Base-by-base conservation (phyloP, 2,113 vertebrate genomes). In the Cebidichthys violaceus region DNA sequence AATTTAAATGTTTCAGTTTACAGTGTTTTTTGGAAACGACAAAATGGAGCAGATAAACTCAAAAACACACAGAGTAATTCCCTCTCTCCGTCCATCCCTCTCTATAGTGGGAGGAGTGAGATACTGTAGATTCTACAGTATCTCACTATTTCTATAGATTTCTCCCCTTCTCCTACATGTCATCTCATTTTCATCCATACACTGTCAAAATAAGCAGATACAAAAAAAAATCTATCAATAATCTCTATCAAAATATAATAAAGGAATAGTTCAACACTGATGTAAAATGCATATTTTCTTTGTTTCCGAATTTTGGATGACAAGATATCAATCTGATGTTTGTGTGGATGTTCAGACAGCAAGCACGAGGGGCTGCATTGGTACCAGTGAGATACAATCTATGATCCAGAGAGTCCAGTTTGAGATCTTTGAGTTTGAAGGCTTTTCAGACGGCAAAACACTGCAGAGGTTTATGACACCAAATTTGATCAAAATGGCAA, bases 1-100 rank as follows among this genome's bases (percentile, higher is more conserved):
- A 70, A 79, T 84, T 68, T 74, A 80, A 84, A 83, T 87, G 35
- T 85, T 89, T 79, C 70, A 76, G 75, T 88, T 90, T 86, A 77
- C 17, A n/a, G 85, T 52, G 7, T 37, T 70, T 59, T 69, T 78
- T 77, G 24, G 29, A 76, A 86, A 82, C 74, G 78, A 86, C 81
- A 84, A 86, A 89, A 80, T 77, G 22, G 60, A 60, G 45, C 14
- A 68, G 24, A 67, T 24, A 62, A 27, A 67, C n/a, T 11, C 33
- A 55, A 18, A 11, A 55, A 47, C 68, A 17, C 18, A 50, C 68
- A 47, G 6, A 55, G 37, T 69, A 64, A 84, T 85, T 79, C 52
- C 50, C 37, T 37, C 37, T 81, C 39, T 45, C 57, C 57, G 45
- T 80, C 70, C 33, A n/a, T 71, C 59, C 67, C 24, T 14, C 52